These are phyloP conservation scores for Nycticorax nycticorax DNA, from an alignment of 2,113 vertebrate species.

Conservation along the genomic window DNA sequence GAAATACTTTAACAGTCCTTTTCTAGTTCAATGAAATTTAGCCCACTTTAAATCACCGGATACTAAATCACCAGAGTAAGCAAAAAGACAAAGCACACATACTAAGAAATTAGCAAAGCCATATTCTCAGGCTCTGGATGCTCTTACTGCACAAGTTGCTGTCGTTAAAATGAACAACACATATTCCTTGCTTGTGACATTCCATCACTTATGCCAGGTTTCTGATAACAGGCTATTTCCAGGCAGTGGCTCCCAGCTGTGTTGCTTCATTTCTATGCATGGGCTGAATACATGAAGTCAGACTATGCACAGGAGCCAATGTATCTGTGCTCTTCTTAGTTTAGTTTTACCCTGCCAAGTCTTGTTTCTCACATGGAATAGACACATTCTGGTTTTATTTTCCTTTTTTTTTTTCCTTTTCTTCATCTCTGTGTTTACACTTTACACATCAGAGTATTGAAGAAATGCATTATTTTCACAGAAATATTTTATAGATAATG, in stretches of 20 bases:
- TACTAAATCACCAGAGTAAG: neutral
- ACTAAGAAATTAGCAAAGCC: neutral
- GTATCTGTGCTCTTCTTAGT: neutral
- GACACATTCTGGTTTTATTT: neutral
- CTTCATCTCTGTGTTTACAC: neutral
- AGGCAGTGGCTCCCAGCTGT: constrained; percentile 25
- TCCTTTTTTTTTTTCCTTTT: neutral
- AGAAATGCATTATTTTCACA: neutral
- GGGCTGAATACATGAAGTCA: neutral
- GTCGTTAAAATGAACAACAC: constrained; percentile 22
- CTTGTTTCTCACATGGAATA: neutral
- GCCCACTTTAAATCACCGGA: neutral
- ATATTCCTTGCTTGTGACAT: neutral
- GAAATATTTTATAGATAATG: neutral
- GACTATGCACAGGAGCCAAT: neutral
- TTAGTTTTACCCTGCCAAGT: neutral
- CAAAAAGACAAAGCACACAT: neutral
- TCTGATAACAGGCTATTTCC: constrained; percentile 27
- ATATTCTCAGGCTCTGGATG: neutral
- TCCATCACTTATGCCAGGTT: neutral
- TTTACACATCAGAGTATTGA: neutral
- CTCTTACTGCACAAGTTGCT: neutral
- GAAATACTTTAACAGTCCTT: neutral
- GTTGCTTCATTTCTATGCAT: constrained; percentile 3
- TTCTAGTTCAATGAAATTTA: neutral